Conservation (phyloP, 2,113 vertebrate species). For the Silurus asotus region DNA sequence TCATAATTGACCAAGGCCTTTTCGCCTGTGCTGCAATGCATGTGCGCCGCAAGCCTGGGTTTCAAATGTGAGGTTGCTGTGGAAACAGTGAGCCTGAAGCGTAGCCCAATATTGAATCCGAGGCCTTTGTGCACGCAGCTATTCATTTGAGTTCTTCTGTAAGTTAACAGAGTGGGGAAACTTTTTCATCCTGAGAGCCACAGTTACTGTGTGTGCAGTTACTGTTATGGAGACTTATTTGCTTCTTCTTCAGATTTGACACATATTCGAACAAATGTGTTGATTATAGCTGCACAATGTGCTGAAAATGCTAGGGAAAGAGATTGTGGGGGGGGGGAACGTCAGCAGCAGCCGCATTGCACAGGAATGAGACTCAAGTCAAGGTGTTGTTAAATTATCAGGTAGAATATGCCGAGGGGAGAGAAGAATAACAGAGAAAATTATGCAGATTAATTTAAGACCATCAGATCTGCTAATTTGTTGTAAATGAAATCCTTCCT, state of each 20-base stretch:
- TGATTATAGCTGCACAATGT: constrained; percentile 40
- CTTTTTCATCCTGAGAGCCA: constrained; percentile 18
- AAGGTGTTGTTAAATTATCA: constrained; percentile 50
- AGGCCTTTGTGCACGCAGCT: constrained; percentile 29
- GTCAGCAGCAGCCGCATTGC: not conserved
- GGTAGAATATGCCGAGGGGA: constrained; percentile 42
- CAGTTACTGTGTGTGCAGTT: constrained; percentile 1
- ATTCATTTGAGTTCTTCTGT: constrained; percentile 22
- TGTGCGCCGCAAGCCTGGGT: constrained; percentile 1
- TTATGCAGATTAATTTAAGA: constrained; percentile 62
- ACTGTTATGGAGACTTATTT: constrained; percentile 26
- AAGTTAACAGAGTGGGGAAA: constrained; percentile 20
- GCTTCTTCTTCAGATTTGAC: constrained; percentile 28
- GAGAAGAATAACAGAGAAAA: constrained; percentile 43
- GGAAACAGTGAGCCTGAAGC: constrained; percentile 59
- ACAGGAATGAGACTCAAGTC: constrained; percentile 36
- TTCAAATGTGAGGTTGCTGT: constrained; percentile 59
- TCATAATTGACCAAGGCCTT: constrained; percentile 36
- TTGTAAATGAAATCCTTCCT: constrained; percentile 62
- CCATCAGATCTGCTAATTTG: constrained; percentile 67
- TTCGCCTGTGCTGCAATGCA: constrained; percentile 10
- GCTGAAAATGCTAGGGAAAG: constrained; percentile 14
- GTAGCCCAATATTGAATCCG: constrained; percentile 43
- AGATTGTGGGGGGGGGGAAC: not conserved
- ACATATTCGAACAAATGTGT: constrained; percentile 30